phyloP scores from a whole-genome alignment of 2,888 invertebrate species.

The Vanessa cardui region DNA sequence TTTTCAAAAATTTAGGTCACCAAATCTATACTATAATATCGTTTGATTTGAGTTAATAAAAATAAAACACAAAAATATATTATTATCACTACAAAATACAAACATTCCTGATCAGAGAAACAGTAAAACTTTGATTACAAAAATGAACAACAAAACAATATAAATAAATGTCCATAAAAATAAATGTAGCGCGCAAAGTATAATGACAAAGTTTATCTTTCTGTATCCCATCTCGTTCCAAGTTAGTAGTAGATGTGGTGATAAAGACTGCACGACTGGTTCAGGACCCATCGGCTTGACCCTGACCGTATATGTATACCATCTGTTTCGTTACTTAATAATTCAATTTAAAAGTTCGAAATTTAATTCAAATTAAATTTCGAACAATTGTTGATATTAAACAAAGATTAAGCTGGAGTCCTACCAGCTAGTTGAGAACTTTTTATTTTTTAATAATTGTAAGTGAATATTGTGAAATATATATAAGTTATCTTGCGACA shows the following conservation, averaged over 20 bases:
- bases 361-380: neutral
- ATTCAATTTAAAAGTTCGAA: neutral
- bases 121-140: conserved; percentile 29
- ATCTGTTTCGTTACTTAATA: conserved; percentile 2
- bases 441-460: no score
- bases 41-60: no score
- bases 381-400: no score
- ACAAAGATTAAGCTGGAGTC: no score
- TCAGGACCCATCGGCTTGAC: conserved; percentile 47
- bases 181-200: conserved; percentile 44
- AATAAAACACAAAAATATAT: neutral
- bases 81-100: neutral
- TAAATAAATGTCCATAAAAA: conserved; percentile 34
- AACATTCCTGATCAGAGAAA: conserved; percentile 6
- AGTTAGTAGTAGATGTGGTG: conserved; percentile 54
- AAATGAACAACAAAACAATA: conserved; percentile 30
- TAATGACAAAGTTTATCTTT: conserved; percentile 64
- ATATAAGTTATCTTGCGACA: no score
- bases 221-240: conserved; percentile 56
- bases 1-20: no score
- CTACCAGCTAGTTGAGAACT: no score
- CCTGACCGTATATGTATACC: conserved; percentile 45
- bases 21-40: no score
- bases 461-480: no score
- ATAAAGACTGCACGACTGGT: conserved; percentile 65